Evolutionary conservation across 2,113 vertebrate species (phyloP).

Genomic region (Erpornis zantholeuca): DNA sequence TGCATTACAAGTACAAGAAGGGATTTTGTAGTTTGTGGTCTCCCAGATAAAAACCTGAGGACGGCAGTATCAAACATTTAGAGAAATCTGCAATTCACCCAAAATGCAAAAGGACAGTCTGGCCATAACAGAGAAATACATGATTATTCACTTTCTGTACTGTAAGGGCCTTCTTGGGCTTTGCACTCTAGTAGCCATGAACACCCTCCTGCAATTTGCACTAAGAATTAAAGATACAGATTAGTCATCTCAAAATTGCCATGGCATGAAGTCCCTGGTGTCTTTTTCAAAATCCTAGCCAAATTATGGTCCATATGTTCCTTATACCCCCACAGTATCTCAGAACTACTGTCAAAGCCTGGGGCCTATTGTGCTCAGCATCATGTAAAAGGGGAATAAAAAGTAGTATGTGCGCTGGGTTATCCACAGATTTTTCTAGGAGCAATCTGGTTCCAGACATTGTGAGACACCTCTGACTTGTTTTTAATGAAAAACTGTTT

Average conservation of each 20-base stretch:
- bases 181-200: background rate
- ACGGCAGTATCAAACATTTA: background rate
- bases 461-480: background rate
- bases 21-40: background rate
- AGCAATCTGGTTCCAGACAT: background rate
- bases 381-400: background rate
- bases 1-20: background rate
- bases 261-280: background rate
- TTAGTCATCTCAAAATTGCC: background rate
- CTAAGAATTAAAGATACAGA: background rate
- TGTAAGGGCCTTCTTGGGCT: background rate
- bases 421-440: background rate
- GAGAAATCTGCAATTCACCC: background rate
- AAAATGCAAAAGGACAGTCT: background rate
- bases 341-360: background rate
- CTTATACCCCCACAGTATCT: background rate
- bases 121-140: background rate
- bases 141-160: background rate
- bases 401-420: background rate
- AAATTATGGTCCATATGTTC: background rate
- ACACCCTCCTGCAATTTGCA: background rate
- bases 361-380: background rate
- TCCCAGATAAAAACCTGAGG: background rate
- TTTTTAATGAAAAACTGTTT: background rate
- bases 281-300: background rate